These are phyloP conservation scores for Euleptes europaea DNA, from an alignment of 2,113 vertebrate genomes.

Conservation along the genomic window DNA sequence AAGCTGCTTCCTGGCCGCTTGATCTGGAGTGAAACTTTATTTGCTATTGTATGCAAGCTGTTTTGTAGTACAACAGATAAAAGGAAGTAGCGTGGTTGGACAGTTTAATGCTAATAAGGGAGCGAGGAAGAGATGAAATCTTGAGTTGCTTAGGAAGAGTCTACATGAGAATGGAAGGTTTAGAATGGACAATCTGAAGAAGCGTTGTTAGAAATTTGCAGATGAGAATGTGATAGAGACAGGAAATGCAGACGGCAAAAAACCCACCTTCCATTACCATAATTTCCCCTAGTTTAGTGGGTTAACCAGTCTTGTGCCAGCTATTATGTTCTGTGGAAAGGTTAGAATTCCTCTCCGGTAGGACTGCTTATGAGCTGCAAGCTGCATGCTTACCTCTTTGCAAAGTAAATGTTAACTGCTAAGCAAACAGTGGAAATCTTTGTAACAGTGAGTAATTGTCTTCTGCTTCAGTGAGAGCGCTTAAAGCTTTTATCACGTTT, in stretches of 20 bases:
- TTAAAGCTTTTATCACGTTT: constrained; percentile 51
- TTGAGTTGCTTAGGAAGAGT: not conserved
- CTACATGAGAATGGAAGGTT: not conserved
- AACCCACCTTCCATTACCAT: not conserved
- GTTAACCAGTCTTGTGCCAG: not conserved
- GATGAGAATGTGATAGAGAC: not conserved
- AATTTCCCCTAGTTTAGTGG: not conserved
- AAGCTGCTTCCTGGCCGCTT: not conserved
- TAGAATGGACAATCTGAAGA: not conserved
- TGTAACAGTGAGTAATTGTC: constrained; percentile 41
- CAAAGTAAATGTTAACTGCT: constrained; percentile 17
- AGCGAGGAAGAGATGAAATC: not conserved
- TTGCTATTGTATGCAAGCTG: not conserved
- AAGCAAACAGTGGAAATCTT: constrained; percentile 31
- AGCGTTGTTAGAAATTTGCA: not conserved
- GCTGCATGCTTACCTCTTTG: not conserved
- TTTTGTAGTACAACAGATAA: not conserved
- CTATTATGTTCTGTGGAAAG: not conserved
- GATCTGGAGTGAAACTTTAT: not conserved
- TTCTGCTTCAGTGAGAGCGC: constrained; percentile 50
- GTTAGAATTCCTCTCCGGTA: constrained; percentile 3
- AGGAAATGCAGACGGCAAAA: not conserved
- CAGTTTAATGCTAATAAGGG: not conserved
- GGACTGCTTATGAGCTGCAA: not conserved
- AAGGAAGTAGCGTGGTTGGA: not conserved